These are phyloP conservation scores for Papio anubis DNA, from an alignment of 2,113 vertebrate genomes.

Conservation along the genomic window DNA sequence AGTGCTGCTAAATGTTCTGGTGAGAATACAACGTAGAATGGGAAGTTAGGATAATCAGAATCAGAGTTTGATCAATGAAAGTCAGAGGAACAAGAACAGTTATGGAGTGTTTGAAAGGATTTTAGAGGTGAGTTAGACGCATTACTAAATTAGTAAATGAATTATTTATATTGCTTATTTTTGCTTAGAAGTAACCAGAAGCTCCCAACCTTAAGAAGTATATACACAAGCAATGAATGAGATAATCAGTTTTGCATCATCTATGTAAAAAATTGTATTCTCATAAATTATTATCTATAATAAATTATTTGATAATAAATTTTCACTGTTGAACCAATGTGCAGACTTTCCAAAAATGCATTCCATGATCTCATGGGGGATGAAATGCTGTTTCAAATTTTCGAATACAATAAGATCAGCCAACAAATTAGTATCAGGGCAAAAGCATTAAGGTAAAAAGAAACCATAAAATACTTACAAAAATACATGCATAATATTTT, in stretches of 20 bases:
- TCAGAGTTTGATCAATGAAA: background rate
- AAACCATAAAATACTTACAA: constrained; percentile 9
- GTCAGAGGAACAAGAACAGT: background rate
- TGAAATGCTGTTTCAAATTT: constrained; percentile 30
- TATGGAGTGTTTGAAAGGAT: background rate
- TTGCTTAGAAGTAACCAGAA: background rate
- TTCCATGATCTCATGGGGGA: constrained; percentile 14
- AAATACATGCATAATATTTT: constrained; percentile 51
- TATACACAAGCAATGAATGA: background rate
- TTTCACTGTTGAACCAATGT: constrained; percentile 18
- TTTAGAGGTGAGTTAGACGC: background rate
- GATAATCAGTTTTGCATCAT: background rate
- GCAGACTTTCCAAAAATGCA: background rate
- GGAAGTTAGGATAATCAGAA: background rate
- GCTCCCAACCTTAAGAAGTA: background rate
- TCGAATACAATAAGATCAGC: background rate
- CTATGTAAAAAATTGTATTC: background rate
- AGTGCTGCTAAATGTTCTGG: background rate
- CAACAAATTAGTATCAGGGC: constrained; percentile 31
- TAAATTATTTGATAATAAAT: constrained; percentile 37
- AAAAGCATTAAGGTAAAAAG: constrained; percentile 25
- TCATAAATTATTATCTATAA: background rate
- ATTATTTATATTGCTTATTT: background rate
- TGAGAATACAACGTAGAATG: background rate
- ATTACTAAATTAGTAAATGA: background rate